Base-by-base conservation (phyloP, 2,113 vertebrate genomes). In the Vulpes vulpes region DNA sequence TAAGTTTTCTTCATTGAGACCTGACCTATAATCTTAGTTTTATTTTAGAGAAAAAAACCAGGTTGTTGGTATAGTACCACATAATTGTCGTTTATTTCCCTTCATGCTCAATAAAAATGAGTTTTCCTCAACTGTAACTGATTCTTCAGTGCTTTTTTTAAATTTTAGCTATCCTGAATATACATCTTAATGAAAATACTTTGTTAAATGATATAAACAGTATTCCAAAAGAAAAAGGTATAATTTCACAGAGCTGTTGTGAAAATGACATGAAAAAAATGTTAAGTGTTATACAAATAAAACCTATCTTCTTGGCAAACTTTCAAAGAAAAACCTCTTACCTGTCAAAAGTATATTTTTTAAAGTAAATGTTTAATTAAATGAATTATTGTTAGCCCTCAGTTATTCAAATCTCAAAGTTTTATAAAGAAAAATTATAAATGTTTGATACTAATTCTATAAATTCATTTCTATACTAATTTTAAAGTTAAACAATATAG, bases 401-500 rank as follows among this genome's bases (percentile, higher is more conserved):
- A 51, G 17, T 67, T 96, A 91, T 71, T 97, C 32, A 95, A 57
- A 90, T 90, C 32, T 79, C 30, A 96, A 82, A 3, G 32, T 94
- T 94, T 90, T 86, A 22, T 83, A 91, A 97, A 27, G 35, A 73
- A 76, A 35, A 95, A 11, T 69, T 64, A 43, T 94, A 38, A 83
- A 67, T 92, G 0, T 84, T 79, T 82, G 43, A 73, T 93, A 62
- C 73, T 81, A 55, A 49, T 59, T 49, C 23, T 55, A 1, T 94
- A 76, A 84, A 60, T 96, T 94, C 8, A 84, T 88, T 71, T 95
- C 23, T 90, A 15, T 20, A n/a, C 64, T 96, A 81, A 64, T 87
- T 97, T 94, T 95, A 88, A 95, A 95, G 57, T 95, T 94, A 95
- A 90, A 59, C 35, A 90, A 16, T 95, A 22, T 94, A 84, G 57